A percentile compares a stretch with the other conserved stretches of the same genome.
Conservation (phyloP, 2,113 vertebrate species). For the Scopus umbretta region DNA sequence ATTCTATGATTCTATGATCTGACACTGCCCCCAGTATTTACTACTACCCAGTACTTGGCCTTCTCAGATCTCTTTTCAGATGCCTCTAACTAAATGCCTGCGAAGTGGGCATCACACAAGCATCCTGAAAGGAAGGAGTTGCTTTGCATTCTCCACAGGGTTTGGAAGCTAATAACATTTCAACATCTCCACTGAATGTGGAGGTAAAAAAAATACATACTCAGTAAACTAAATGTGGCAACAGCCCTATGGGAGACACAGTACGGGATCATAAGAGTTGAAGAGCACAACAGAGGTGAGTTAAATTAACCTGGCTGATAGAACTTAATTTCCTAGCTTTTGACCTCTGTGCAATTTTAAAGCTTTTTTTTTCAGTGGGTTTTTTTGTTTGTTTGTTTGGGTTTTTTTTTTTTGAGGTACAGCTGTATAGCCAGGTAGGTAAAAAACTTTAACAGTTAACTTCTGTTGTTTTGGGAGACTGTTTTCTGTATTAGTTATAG, state of each 20-base stretch:
- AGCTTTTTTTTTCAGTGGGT: not conserved
- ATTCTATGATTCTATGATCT: too few species aligned
- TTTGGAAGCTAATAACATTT: not conserved
- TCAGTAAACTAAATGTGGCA: not conserved
- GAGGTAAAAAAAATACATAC: not conserved
- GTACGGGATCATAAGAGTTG: not conserved
- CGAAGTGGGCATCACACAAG: not conserved
- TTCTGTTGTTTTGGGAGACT: not conserved
- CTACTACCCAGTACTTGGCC: not conserved
- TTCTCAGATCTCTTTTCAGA: not conserved
- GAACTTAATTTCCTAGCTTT: not conserved
- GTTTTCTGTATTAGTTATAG: not conserved
- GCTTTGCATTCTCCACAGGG: not conserved
- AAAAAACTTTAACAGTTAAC: not conserved
- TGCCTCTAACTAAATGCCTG: not conserved
- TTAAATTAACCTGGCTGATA: not conserved
- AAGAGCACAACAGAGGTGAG: not conserved
- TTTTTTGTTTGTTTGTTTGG: too few species aligned
- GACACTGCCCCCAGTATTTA: not conserved
- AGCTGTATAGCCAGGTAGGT: not conserved
- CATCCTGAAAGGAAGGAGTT: not conserved
- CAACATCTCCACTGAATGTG: not conserved
- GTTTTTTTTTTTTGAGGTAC: not conserved
- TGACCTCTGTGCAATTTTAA: not conserved
- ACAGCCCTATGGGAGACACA: not conserved